These are phyloP conservation scores for Pseudobourletiella spinata DNA, from an alignment of 1,140 invertebrate species.

Conservation along the genomic window DNA sequence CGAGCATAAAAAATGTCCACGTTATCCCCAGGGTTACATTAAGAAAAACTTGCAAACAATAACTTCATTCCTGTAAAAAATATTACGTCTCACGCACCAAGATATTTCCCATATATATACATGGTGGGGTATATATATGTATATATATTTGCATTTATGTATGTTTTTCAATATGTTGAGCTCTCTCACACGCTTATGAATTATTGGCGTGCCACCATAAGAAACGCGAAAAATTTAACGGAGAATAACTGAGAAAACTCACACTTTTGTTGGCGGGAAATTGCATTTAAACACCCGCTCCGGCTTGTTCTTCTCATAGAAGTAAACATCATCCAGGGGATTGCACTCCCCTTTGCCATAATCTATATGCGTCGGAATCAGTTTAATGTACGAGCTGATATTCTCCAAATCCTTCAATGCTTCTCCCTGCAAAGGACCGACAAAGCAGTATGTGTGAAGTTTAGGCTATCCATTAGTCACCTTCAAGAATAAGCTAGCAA, in stretches of 20 bases:
- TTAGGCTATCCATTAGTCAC: not conserved
- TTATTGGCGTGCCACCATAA: too few species aligned
- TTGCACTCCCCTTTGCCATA: constrained; percentile 23
- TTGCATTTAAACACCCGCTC: not conserved
- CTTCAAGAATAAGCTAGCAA: constrained; percentile 1
- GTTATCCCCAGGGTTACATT: too few species aligned
- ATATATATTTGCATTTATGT: too few species aligned
- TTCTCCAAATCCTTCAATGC: constrained; percentile 10
- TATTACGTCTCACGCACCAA: too few species aligned
- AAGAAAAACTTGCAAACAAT: too few species aligned
- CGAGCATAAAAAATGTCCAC: too few species aligned
- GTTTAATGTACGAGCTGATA: not conserved
- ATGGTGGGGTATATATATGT: too few species aligned
- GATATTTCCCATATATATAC: too few species aligned
- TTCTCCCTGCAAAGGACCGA: constrained; percentile 2
- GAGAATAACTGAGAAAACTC: not conserved
- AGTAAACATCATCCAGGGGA: constrained; percentile 20
- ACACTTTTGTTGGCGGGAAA: constrained; percentile 11
- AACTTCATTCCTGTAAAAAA: too few species aligned
- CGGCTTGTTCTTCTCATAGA: constrained; percentile 20
- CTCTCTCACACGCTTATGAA: too few species aligned
- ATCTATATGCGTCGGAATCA: constrained; percentile 16
- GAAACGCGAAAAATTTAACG: constrained; percentile 5
- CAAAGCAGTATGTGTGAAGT: not conserved
- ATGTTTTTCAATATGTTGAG: too few species aligned